These are phyloP conservation scores for Amitus sp. DNA, from an alignment of 2,888 invertebrate genomes.

Conservation along the genomic window DNA sequence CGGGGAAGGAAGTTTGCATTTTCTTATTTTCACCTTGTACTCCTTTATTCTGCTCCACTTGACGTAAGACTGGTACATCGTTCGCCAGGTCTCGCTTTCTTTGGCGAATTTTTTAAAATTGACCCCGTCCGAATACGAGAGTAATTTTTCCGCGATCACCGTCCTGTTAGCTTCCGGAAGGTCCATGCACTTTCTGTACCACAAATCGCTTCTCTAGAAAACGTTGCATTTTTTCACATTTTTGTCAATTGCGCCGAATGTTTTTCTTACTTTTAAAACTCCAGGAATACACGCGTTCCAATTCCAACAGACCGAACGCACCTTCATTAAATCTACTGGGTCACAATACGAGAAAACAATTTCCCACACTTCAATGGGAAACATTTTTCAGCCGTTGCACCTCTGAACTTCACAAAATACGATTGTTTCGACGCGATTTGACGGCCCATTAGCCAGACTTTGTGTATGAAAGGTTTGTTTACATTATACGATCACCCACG, in stretches of 20 bases:
- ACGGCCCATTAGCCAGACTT: too few relatives aligned
- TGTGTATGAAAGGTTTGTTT: too few relatives aligned
- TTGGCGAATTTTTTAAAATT: slow-evolving; percentile 29
- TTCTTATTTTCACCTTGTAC: slow-evolving; percentile 9
- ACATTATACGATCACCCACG: too few relatives aligned
- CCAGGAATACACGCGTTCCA: slow-evolving; percentile 46
- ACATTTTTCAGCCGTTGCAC: too few relatives aligned
- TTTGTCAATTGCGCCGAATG: too few relatives aligned
- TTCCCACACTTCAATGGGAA: slow-evolving; percentile 55
- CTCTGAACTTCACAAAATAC: too few relatives aligned
- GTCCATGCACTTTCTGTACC: slow-evolving; percentile 49
- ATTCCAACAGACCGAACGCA: slow-evolving; percentile 42
- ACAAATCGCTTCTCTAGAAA: slow-evolving; percentile 44
- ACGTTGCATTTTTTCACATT: too few relatives aligned
- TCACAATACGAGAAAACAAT: slow-evolving; percentile 45
- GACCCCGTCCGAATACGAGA: slow-evolving; percentile 33
- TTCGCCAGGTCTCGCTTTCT: slow-evolving; percentile 41
- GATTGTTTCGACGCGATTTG: too few relatives aligned
- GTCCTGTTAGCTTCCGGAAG: slow-evolving; percentile 44
- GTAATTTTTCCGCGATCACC: slow-evolving; percentile 45
- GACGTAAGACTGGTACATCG: slow-evolving; percentile 46
- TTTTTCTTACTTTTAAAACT: slow-evolving; percentile 43
- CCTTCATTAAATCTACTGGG: slow-evolving; percentile 40
- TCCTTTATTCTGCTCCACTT: slow-evolving; percentile 41
- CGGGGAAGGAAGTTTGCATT: slow-evolving; percentile 8